Conservation (phyloP, 1,140 invertebrate species). For the Bombyx mandarina region DNA sequence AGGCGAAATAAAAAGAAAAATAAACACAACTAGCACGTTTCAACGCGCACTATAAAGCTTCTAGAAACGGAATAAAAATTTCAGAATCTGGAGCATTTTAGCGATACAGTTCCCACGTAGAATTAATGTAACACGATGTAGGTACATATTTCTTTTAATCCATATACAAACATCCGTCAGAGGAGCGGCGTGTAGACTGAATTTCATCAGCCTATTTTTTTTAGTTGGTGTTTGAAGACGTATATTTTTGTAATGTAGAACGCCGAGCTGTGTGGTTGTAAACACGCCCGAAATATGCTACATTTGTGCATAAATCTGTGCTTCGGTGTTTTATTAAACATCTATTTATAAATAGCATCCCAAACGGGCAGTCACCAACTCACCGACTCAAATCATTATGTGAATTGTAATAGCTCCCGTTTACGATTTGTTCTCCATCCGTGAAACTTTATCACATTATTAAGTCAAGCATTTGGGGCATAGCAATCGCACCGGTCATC, state of each 20-base stretch:
- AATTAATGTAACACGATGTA: slow-evolving; percentile 10
- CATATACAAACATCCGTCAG: slow-evolving; percentile 38
- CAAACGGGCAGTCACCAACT: neutral
- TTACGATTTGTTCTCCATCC: slow-evolving; percentile 5
- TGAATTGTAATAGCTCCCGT: slow-evolving; percentile 1
- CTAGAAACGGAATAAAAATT: slow-evolving; percentile 22
- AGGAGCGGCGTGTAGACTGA: slow-evolving; percentile 31
- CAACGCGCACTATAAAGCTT: slow-evolving; percentile 21
- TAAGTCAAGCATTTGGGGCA: too few species aligned
- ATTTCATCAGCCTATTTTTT: slow-evolving; percentile 57
- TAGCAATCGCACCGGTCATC: too few species aligned
- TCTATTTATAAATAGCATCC: slow-evolving; percentile 6
- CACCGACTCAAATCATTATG: neutral
- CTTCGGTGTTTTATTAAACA: slow-evolving; percentile 3
- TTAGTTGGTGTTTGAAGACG: slow-evolving; percentile 14
- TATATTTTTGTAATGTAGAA: slow-evolving; percentile 59
- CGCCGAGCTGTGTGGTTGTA: slow-evolving; percentile 33
- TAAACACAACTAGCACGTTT: slow-evolving; percentile 18
- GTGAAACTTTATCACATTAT: too few species aligned
- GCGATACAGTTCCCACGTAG: slow-evolving; percentile 6
- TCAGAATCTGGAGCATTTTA: slow-evolving; percentile 30
- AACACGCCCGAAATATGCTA: slow-evolving; percentile 43
- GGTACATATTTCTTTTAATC: slow-evolving; percentile 29
- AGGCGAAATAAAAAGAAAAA: slow-evolving; percentile 16
- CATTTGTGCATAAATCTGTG: slow-evolving; percentile 28